Conservation (phyloP, 2,797 vertebrate species). For the Melanotaenia pygmaea region DNA sequence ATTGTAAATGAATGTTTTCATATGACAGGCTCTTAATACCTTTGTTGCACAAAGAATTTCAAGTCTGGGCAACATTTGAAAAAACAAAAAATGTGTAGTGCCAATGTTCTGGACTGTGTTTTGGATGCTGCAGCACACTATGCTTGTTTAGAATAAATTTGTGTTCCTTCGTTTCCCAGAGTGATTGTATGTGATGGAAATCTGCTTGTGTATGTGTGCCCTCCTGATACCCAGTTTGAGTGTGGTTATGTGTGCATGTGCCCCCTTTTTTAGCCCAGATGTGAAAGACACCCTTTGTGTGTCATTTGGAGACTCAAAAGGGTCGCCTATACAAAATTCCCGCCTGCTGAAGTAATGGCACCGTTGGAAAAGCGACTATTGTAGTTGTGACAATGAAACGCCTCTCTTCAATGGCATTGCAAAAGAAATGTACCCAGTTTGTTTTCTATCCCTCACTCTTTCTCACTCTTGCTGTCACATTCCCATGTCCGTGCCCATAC, state of each 20-base stretch:
- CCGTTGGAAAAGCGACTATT: slow-evolving; percentile 87
- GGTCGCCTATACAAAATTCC: slow-evolving; percentile 92
- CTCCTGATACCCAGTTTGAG: slow-evolving; percentile 72
- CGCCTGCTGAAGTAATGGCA: slow-evolving; percentile 96
- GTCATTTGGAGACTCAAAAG: slow-evolving; percentile 78
- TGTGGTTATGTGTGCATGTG: slow-evolving; percentile 75
- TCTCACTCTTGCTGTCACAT: slow-evolving; percentile 86
- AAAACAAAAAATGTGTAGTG: slow-evolving; percentile 12
- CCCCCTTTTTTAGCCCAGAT: slow-evolving; percentile 76
- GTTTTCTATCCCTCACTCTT: slow-evolving; percentile 83
- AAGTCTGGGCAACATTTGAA: background rate
- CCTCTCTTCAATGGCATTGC: slow-evolving; percentile 83
- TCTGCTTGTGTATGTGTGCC: slow-evolving; percentile 70
- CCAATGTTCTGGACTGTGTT: slow-evolving; percentile 9
- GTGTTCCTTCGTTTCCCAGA: slow-evolving; percentile 55
- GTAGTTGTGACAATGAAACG: slow-evolving; percentile 88
- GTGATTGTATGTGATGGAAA: slow-evolving; percentile 70
- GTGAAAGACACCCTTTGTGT: slow-evolving; percentile 86
- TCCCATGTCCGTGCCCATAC: slow-evolving; percentile 83
- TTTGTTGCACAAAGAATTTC: slow-evolving; percentile 11
- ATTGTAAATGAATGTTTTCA: slow-evolving; percentile 73
- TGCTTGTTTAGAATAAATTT: slow-evolving; percentile 69
- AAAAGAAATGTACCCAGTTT: slow-evolving; percentile 85
- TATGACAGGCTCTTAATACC: slow-evolving; percentile 53
- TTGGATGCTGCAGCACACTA: slow-evolving; percentile 45